These are phyloP conservation scores for Andrena trimmerana DNA, from an alignment of 2,888 invertebrate species.

Conservation along the genomic window DNA sequence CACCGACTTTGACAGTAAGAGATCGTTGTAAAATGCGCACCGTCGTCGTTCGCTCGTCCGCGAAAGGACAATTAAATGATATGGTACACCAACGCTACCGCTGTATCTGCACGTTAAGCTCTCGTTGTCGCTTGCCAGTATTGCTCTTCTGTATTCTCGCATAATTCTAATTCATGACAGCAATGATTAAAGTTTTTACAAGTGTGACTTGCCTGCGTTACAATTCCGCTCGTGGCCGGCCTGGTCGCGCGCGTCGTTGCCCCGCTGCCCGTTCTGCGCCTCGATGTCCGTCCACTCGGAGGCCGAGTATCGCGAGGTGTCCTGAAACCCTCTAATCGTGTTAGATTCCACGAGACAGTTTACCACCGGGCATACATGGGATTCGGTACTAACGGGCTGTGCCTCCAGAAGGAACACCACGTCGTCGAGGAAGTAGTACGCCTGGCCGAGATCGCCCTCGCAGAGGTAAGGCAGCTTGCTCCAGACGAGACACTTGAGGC, in stretches of 20 bases:
- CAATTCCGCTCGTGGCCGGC: conserved; percentile 12
- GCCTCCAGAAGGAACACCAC: conserved; percentile 93
- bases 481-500: conserved; percentile 93
- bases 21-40: conserved; percentile 70
- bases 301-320: conserved; percentile 57
- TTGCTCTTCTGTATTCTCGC: conserved; percentile 82
- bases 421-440: conserved; percentile 96
- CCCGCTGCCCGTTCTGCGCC: neutral
- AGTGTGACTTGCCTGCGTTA: conserved; percentile 76
- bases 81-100: conserved; percentile 80
- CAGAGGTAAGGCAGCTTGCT: conserved; percentile 97
- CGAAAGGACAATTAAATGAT: conserved; percentile 59
- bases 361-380: neutral
- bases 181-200: conserved; percentile 83
- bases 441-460: conserved; percentile 97
- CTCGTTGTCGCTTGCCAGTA: conserved; percentile 83
- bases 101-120: conserved; percentile 82
- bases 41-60: conserved; percentile 59
- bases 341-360: neutral
- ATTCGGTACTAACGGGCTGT: conserved; percentile 54
- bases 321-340: conserved; percentile 53
- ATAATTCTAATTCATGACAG: conserved; percentile 79
- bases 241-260: neutral
- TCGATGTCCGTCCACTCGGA: conserved; percentile 31
- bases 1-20: conserved; percentile 70